A percentile compares a stretch with the other conserved stretches of the same genome.
phyloP scores from a whole-genome alignment of 2,888 invertebrate genomes.

The Flexamia atlantica region DNA sequence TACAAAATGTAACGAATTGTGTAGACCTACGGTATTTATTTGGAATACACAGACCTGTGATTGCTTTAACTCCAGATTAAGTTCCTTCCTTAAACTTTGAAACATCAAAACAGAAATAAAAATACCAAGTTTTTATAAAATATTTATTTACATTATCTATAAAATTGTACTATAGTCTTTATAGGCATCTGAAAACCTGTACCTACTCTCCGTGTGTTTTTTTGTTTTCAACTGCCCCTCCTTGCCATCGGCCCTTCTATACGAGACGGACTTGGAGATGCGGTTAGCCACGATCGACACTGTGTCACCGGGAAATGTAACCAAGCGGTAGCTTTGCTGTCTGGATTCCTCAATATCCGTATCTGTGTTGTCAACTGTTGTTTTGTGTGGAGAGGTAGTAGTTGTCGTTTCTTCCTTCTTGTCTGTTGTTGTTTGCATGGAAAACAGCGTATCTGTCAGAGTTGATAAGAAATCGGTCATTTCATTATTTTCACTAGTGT shows the following conservation, averaged over 20 bases:
- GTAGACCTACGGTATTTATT: too few species aligned
- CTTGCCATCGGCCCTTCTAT: constrained; percentile 66
- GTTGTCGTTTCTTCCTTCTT: neutral
- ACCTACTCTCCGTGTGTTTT: constrained; percentile 1
- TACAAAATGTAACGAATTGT: too few species aligned
- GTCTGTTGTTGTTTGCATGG: constrained; percentile 27
- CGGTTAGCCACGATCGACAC: constrained; percentile 67
- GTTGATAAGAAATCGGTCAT: constrained; percentile 44
- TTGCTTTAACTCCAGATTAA: too few species aligned
- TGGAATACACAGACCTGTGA: too few species aligned
- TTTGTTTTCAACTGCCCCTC: constrained; percentile 51
- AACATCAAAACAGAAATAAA: neutral
- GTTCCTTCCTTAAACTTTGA: too few species aligned
- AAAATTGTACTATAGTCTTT: constrained; percentile 42
- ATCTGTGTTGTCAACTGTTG: constrained; percentile 18
- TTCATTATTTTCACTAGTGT: neutral
- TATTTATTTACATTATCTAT: constrained; percentile 25
- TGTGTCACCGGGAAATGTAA: constrained; percentile 63
- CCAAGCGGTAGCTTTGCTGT: constrained; percentile 40
- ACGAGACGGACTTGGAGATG: constrained; percentile 67
- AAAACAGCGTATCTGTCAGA: constrained; percentile 50
- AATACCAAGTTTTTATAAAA: constrained; percentile 13
- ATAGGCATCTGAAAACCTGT: constrained; percentile 29
- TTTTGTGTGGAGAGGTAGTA: neutral
- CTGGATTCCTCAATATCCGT: constrained; percentile 55